These are phyloP conservation scores for Cettia cetti DNA, from an alignment of 2,113 vertebrate species.

Conservation along the genomic window DNA sequence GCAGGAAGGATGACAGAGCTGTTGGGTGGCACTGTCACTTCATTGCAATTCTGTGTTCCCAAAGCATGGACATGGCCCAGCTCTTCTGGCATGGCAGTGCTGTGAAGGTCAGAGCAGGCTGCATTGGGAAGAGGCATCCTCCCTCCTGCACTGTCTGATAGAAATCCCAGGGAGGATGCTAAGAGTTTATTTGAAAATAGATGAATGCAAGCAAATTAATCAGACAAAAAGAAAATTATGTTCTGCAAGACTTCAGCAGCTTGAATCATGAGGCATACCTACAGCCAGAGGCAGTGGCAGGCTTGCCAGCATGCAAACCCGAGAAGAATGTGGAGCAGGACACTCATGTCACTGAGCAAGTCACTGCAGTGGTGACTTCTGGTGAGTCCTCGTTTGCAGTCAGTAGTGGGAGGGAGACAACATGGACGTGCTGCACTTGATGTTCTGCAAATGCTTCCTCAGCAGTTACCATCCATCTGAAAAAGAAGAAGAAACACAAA, in stretches of 20 bases:
- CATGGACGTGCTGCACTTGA: background rate
- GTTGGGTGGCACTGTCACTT: background rate
- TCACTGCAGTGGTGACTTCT: background rate
- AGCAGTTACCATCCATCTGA: background rate
- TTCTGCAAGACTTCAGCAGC: background rate
- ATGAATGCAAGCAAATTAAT: conserved; percentile 54
- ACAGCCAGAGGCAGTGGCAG: background rate
- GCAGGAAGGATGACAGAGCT: background rate
- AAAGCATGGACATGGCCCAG: background rate
- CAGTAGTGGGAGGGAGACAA: background rate
- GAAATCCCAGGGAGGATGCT: conserved; percentile 19
- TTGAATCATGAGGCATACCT: background rate
- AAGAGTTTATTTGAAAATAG: conserved; percentile 37
- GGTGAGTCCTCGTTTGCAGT: background rate
- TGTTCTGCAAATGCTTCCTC: background rate
- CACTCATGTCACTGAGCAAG: background rate
- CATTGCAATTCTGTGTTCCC: background rate
- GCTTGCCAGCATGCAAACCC: background rate
- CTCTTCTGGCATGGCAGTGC: background rate
- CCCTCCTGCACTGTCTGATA: background rate
- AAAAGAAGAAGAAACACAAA: background rate
- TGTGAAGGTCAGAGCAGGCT: background rate
- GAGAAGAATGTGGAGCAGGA: background rate
- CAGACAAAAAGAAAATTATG: background rate
- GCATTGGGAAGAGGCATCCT: background rate